A percentile compares a stretch with the other conserved stretches of the same genome.
These are phyloP conservation scores for Oryzias dopingdopingensis DNA, from an alignment of 2,797 vertebrate species.

Conservation along the genomic window DNA sequence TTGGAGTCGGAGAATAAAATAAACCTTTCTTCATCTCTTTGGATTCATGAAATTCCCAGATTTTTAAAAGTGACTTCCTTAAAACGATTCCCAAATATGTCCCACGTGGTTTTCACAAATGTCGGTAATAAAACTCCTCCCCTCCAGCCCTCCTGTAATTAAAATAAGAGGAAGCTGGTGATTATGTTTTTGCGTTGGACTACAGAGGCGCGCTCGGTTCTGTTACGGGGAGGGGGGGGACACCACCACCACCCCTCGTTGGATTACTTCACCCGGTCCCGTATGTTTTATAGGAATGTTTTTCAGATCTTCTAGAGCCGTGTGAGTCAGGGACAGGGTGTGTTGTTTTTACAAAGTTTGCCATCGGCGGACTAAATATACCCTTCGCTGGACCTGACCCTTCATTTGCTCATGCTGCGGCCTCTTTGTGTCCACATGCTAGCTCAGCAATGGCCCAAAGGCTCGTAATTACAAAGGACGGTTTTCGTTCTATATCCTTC, in stretches of 20 bases:
- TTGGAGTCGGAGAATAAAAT: neutral
- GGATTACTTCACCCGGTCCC: constrained; percentile 41
- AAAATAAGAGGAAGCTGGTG: constrained; percentile 48
- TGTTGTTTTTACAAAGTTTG: constrained; percentile 74
- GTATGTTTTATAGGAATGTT: constrained; percentile 64
- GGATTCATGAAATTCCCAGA: constrained; percentile 6
- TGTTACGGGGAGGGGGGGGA: constrained; percentile 24
- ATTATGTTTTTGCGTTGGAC: constrained; percentile 67
- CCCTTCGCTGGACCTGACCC: constrained; percentile 79
- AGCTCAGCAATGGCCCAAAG: constrained; percentile 66
- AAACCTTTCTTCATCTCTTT: neutral
- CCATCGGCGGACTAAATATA: constrained; percentile 79
- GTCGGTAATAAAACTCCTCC: constrained; percentile 47
- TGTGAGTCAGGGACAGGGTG: constrained; percentile 66
- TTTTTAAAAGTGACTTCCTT: constrained; percentile 9
- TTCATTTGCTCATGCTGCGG: constrained; percentile 82
- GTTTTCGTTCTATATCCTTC: constrained; percentile 72
- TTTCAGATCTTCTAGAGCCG: constrained; percentile 61
- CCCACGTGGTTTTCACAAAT: constrained; percentile 44
- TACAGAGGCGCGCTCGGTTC: constrained; percentile 40
- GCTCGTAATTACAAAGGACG: constrained; percentile 76
- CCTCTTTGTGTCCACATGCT: constrained; percentile 72
- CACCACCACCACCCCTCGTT: constrained; percentile 53
- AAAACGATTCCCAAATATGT: constrained; percentile 12
- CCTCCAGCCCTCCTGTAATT: constrained; percentile 50